phyloP scores from a whole-genome alignment of 2,888 invertebrate species.

The Isoperla grammatica region DNA sequence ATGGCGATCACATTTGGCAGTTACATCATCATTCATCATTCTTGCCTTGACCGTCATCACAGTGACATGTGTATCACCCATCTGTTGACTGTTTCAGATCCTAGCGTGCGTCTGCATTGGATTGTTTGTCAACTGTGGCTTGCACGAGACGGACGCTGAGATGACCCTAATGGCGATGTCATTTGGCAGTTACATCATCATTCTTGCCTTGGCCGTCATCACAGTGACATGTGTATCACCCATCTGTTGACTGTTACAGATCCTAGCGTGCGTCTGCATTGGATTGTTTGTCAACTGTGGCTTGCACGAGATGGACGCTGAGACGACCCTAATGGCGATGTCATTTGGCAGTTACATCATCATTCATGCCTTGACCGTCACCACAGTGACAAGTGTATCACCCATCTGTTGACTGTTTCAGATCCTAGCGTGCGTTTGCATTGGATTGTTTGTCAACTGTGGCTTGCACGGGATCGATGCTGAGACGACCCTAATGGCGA shows the following conservation, averaged over 20 bases:
- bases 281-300: constrained; percentile 17
- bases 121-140: constrained; percentile 10
- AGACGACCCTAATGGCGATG: constrained; percentile 2
- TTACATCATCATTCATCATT: constrained; percentile 28
- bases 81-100: constrained; percentile 23
- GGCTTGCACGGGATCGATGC: too few species aligned
- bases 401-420: too few species aligned
- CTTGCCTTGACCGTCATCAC: too few species aligned
- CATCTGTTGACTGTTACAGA: constrained; percentile 24
- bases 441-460: constrained; percentile 21
- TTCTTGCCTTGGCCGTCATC: too few species aligned
- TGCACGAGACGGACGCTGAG: too few species aligned
- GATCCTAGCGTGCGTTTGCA: constrained; percentile 24
- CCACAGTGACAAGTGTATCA: too few species aligned
- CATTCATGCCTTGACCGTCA: too few species aligned
- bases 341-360: constrained; percentile 27
- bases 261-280: constrained; percentile 24
- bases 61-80: too few species aligned
- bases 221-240: too few species aligned
- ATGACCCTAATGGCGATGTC: constrained; percentile 5
- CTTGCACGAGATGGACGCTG: too few species aligned
- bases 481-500: neutral
- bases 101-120: constrained; percentile 25
- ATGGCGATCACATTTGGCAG: constrained; percentile 22
- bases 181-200: constrained; percentile 27